Evolutionary conservation across 1,140 invertebrate genomes (phyloP).

Genomic region (Hesperophylax magnus): DNA sequence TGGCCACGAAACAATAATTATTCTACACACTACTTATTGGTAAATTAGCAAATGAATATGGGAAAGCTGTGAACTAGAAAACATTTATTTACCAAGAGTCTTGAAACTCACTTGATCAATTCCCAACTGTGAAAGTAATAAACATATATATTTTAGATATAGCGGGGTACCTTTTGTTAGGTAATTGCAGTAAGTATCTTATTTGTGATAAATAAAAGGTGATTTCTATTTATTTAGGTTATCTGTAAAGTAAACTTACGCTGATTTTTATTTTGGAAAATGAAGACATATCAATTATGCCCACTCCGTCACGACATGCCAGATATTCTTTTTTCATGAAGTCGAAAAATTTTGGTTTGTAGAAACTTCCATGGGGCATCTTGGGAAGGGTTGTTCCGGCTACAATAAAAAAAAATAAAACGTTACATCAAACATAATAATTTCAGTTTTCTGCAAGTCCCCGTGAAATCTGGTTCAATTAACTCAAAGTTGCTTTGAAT

Average conservation of each 20-base stretch:
- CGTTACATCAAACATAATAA: no score
- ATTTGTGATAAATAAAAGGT: no score
- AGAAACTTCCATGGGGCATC: conserved; percentile 76
- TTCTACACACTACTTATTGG: no score
- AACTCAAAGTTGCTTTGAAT: no score
- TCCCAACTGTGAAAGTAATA: conserved; percentile 36
- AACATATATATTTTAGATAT: neutral
- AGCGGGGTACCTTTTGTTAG: no score
- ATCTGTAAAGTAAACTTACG: conserved; percentile 64
- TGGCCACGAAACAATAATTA: no score
- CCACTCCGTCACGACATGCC: conserved; percentile 84
- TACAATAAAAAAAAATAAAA: conserved; percentile 35
- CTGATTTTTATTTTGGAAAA: conserved; percentile 88
- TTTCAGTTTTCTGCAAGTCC: no score
- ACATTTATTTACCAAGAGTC: conserved; percentile 14
- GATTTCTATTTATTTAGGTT: no score
- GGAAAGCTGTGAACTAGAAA: neutral
- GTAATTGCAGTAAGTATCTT: neutral
- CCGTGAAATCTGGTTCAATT: no score
- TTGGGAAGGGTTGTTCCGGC: conserved; percentile 59
- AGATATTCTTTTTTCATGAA: conserved; percentile 82
- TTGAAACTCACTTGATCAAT: conserved; percentile 44
- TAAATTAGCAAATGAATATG: no score
- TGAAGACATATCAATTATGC: conserved; percentile 88
- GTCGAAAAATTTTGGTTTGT: conserved; percentile 85